These are phyloP conservation scores for Trachelipus rathkii DNA, from an alignment of 1,140 invertebrate species.

Conservation along the genomic window DNA sequence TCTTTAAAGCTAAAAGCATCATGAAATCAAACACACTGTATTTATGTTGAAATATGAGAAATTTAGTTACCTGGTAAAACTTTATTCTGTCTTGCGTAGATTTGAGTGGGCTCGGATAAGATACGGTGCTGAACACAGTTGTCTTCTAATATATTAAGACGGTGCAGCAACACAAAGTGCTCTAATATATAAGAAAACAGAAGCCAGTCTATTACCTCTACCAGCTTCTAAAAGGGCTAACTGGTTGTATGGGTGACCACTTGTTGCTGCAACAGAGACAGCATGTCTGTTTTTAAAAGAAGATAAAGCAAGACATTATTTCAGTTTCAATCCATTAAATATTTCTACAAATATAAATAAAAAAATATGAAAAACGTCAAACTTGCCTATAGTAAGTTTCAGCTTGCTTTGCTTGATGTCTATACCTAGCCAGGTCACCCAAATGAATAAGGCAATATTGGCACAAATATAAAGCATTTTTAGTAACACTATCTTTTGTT, in stretches of 20 bases:
- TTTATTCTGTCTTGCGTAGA: conserved; percentile 59
- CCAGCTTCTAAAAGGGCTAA: conserved; percentile 73
- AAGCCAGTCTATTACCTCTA: conserved; percentile 71
- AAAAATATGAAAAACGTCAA: not conserved
- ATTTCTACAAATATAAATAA: not conserved
- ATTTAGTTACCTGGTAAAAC: conserved; percentile 33
- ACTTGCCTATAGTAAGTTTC: conserved; percentile 70
- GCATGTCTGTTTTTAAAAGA: conserved; percentile 61
- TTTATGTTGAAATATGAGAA: not conserved
- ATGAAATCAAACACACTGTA: too few relatives aligned
- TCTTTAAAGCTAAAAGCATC: too few relatives aligned
- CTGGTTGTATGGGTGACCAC: conserved; percentile 85
- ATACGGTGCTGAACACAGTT: too few relatives aligned
- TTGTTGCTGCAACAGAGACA: conserved; percentile 69
- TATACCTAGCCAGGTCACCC: conserved; percentile 77
- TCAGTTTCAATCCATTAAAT: too few relatives aligned
- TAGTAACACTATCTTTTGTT: conserved; percentile 32
- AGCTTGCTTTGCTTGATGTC: conserved; percentile 71
- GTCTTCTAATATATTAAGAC: too few relatives aligned
- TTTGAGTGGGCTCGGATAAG: conserved; percentile 77
- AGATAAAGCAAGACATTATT: not conserved
- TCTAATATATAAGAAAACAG: conserved; percentile 77
- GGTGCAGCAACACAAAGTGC: conserved; percentile 74
- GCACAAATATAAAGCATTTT: conserved; percentile 62
- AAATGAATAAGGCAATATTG: conserved; percentile 82